Percentiles rank a stretch among this genome's conserved stretches.
These are phyloP conservation scores for Lucilia cuprina DNA, from an alignment of 1,140 invertebrate species.

Conservation along the genomic window DNA sequence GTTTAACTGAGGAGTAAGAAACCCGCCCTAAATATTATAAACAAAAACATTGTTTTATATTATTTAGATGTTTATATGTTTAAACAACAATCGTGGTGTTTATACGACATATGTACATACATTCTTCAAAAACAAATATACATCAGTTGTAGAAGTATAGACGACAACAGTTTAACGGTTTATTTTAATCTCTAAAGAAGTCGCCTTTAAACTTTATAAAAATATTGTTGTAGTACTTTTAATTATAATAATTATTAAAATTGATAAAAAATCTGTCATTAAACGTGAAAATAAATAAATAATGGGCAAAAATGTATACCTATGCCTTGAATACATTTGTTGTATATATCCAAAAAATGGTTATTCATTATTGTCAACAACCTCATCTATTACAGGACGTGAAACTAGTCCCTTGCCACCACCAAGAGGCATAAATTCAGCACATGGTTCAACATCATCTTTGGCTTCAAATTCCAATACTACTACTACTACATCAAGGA, in stretches of 20 bases:
- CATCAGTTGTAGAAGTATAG: too few species aligned
- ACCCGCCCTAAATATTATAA: background rate
- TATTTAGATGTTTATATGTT: background rate
- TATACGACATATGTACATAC: background rate
- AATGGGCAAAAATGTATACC: slow-evolving; percentile 9
- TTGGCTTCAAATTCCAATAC: background rate
- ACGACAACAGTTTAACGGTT: background rate
- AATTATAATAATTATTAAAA: background rate
- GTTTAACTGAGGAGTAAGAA: too few species aligned
- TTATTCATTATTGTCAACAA: slow-evolving; percentile 39
- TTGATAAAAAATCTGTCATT: background rate
- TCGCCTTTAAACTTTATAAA: background rate
- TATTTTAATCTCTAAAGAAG: background rate
- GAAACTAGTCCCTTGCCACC: slow-evolving; percentile 26
- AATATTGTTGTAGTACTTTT: background rate
- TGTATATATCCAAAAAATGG: slow-evolving; percentile 42
- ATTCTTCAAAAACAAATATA: too few species aligned
- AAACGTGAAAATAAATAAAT: background rate
- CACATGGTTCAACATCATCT: background rate
- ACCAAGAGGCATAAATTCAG: slow-evolving; percentile 13
- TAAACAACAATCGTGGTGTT: background rate
- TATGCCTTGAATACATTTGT: slow-evolving; percentile 33
- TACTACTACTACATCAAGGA: background rate
- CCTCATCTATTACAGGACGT: slow-evolving; percentile 43
- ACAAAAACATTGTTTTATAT: background rate